Evolutionary conservation across 2,888 invertebrate genomes (phyloP), one percentile per base, ranked within the genome.

Genomic region (Steinernema hermaphroditum): DNA sequence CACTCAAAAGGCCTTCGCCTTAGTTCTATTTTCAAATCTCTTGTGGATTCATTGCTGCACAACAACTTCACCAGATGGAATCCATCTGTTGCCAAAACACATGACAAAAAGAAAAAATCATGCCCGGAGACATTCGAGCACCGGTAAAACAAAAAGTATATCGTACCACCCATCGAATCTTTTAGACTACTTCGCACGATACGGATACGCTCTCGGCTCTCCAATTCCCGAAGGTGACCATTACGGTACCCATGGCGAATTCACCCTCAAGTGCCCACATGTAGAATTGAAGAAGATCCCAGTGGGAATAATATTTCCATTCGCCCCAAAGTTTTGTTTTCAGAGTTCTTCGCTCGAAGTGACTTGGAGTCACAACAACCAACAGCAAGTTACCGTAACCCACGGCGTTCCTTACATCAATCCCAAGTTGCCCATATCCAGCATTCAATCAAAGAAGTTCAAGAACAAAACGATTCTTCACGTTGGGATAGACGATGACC

Each of bases 301-400:
- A 22, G 54, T 54, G 27, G 6, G 46, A 4, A 37, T n/a, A n/a
- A n/a, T n/a, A n/a, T n/a, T n/a, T n/a, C n/a, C n/a, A n/a, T n/a
- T n/a, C n/a, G n/a, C n/a, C n/a, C n/a, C n/a, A 9, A 54, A 54
- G 6, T 27, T 24, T 6, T 27, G 2, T 27, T 19, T 54, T 16
- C 27, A 54, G 54, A 54, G 54, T 16, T 27, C 54, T 12, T 54
- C 54, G 2, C 27, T 54, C n/a, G 54, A 54, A 27, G 54, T 54
- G 22, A 54, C 54, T 27, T 54, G 54, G 54, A 54, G 24, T 8
- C 54, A 27, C 27, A 54, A 54, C 54, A 54, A 54, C 16, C 54
- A 27, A 4, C 54, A 54, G 27, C 54, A 54, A 27, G 27, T 54
- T 54, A 54, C 54, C 54, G 54, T 54, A 54, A 54, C 54, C 54